Percentiles rank a stretch among this genome's conserved stretches.
These are phyloP conservation scores for Rhabditoides inermis DNA, from an alignment of 2,888 invertebrate genomes.

Conservation along the genomic window DNA sequence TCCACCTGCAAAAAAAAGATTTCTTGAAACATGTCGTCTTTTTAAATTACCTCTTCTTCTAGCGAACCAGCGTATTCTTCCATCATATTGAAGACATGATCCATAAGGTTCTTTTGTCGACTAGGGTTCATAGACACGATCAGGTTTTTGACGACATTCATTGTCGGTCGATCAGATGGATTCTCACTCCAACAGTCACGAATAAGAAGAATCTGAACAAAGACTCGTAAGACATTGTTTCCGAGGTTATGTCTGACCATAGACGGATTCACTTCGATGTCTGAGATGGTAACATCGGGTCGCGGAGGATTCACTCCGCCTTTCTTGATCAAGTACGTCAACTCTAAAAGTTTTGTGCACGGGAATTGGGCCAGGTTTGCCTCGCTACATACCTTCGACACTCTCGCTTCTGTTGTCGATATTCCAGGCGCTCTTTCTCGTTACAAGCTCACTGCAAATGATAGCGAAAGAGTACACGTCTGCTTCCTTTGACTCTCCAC, in stretches of 20 bases:
- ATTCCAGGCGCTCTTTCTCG: constrained; percentile 14
- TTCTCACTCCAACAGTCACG: constrained; percentile 33
- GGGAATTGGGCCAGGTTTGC: no score
- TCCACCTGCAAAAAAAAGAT: constrained; percentile 5
- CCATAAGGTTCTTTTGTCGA: constrained; percentile 46
- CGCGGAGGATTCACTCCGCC: constrained; percentile 14
- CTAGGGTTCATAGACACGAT: no score
- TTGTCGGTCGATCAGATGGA: constrained; percentile 19
- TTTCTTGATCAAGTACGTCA: constrained; percentile 23
- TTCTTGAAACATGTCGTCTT: not conserved
- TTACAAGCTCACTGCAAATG: constrained; percentile 21
- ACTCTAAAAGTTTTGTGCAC: constrained; percentile 14
- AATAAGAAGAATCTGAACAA: not conserved
- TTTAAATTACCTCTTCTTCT: constrained; percentile 25
- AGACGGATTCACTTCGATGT: constrained; percentile 18
- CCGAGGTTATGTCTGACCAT: constrained; percentile 4
- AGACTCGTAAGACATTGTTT: not conserved
- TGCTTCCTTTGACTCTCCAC: constrained; percentile 9
- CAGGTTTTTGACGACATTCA: not conserved
- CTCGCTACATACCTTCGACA: constrained; percentile 21
- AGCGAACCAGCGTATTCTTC: constrained; percentile 34
- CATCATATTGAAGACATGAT: constrained; percentile 38
- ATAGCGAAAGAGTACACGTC: constrained; percentile 21
- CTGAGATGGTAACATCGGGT: constrained; percentile 7
- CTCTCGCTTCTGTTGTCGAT: constrained; percentile 16